These are phyloP conservation scores for Arctopsyche grandis DNA, from an alignment of 1,140 invertebrate genomes.

Conservation along the genomic window DNA sequence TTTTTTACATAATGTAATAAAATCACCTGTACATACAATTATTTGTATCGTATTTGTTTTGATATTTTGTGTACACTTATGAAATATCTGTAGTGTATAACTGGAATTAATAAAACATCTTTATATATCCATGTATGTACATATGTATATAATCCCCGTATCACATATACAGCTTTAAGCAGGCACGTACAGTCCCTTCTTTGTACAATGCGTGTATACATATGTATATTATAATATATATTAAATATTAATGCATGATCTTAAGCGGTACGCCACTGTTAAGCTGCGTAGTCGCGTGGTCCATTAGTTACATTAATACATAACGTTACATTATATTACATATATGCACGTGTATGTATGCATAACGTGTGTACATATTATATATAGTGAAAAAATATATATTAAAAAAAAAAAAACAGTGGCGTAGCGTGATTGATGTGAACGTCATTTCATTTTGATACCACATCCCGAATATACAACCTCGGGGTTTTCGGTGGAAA, in stretches of 20 bases:
- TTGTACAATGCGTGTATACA: too few relatives aligned
- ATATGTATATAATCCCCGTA: not conserved
- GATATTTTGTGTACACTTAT: too few relatives aligned
- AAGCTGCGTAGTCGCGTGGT: not conserved
- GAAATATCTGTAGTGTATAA: too few relatives aligned
- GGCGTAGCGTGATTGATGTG: slow-evolving; percentile 5
- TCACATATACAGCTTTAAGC: too few relatives aligned
- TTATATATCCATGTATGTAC: not conserved
- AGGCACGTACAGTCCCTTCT: too few relatives aligned
- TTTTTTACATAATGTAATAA: too few relatives aligned
- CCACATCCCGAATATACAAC: not conserved
- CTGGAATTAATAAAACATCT: too few relatives aligned
- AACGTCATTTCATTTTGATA: slow-evolving; percentile 7
- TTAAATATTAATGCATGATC: too few relatives aligned
- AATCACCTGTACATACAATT: too few relatives aligned
- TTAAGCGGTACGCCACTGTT: not conserved
- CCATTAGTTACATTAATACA: not conserved
- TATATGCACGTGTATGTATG: not conserved
- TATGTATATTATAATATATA: too few relatives aligned
- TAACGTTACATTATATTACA: not conserved
- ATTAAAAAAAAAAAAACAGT: not conserved
- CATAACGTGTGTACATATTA: not conserved
- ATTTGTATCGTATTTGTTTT: too few relatives aligned
- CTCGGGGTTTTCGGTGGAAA: not conserved
- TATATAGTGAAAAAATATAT: not conserved